Conservation (phyloP, 1,140 invertebrate genomes). For the Zaprionus taronus region DNA sequence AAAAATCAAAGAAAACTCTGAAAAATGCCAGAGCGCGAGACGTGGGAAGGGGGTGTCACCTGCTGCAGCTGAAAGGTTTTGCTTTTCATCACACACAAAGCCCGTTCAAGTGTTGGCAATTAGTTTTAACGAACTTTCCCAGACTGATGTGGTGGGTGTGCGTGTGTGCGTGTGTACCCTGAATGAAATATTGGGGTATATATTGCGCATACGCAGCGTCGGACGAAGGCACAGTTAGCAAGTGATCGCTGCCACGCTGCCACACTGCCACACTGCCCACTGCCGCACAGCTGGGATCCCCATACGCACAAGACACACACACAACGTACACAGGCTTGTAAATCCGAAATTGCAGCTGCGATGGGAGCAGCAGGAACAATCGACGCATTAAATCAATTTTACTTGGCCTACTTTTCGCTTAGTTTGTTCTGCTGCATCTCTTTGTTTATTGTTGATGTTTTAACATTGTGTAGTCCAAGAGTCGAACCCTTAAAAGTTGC, state of each 20-base stretch:
- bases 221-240: neutral
- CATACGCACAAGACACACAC: constrained; percentile 9
- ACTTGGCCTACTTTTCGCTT: constrained; percentile 75
- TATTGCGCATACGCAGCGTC: constrained; percentile 62
- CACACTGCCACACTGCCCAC: neutral
- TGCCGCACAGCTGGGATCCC: constrained; percentile 39
- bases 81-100: constrained; percentile 26
- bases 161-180: neutral
- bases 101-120: constrained; percentile 54
- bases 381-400: constrained; percentile 82
- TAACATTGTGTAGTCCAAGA: too few species aligned
- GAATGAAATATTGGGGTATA: neutral
- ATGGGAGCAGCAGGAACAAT: constrained; percentile 46
- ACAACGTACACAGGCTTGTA: constrained; percentile 13
- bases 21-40: constrained; percentile 23
- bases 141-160: constrained; percentile 6
- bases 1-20: constrained; percentile 30
- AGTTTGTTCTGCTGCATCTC: constrained; percentile 3
- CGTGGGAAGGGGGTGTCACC: neutral
- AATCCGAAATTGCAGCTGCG: constrained; percentile 59
- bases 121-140: constrained; percentile 71
- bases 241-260: constrained; percentile 21
- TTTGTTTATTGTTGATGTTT: neutral
- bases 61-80: constrained; percentile 35
- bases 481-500: constrained; percentile 49